These are phyloP conservation scores for Petromus typicus DNA, from an alignment of 2,113 vertebrate genomes.

Conservation along the genomic window DNA sequence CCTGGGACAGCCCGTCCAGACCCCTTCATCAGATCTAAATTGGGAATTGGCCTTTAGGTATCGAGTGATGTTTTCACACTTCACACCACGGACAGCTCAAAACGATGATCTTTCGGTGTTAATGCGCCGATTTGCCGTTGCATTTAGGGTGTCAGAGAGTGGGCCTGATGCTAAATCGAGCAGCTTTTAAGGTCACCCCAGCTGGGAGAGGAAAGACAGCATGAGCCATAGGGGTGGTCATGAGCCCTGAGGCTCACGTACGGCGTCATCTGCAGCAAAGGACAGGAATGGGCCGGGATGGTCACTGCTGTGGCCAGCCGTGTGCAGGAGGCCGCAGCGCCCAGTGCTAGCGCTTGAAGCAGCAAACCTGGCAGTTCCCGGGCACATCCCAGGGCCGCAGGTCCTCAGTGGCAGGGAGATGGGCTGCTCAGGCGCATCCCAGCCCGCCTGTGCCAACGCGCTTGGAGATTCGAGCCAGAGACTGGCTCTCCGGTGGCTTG, in stretches of 20 bases:
- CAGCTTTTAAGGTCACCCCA: constrained; percentile 66
- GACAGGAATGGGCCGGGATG: neutral
- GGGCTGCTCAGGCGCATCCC: constrained; percentile 55
- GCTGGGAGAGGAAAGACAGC: neutral
- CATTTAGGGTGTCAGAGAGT: constrained; percentile 2
- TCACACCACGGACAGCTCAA: neutral
- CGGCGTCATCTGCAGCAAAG: neutral
- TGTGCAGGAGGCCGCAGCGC: no score
- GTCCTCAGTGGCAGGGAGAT: constrained; percentile 55
- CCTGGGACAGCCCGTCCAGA: neutral
- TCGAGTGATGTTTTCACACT: constrained; percentile 50
- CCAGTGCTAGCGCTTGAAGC: constrained; percentile 4
- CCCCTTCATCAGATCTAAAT: constrained; percentile 58
- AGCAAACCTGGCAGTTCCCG: neutral
- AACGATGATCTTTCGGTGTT: constrained; percentile 10
- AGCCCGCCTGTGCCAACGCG: constrained; percentile 74
- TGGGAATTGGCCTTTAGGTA: constrained; percentile 62
- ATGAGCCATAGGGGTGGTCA: neutral
- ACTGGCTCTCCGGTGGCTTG: neutral
- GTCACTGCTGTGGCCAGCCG: accelerated
- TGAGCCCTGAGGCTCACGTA: neutral
- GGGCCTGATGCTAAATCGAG: constrained; percentile 32
- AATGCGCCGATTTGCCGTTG: neutral
- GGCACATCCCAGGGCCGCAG: neutral
- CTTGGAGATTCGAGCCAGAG: constrained; percentile 69